phyloP scores from a whole-genome alignment of 2,888 invertebrate species.

The Lumbricus terrestris region DNA sequence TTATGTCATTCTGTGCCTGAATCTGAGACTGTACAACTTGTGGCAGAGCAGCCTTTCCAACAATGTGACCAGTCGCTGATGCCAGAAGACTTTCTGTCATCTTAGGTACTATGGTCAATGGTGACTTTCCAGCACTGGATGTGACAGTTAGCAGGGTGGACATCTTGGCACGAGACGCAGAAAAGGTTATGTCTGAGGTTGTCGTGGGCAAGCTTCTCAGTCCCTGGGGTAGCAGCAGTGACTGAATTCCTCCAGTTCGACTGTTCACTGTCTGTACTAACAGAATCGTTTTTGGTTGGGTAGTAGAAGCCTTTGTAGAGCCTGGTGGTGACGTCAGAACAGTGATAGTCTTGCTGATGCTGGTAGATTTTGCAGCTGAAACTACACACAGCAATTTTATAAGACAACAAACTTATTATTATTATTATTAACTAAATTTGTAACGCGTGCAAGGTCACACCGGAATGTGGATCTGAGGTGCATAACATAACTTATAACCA shows the following conservation, averaged over 20 bases:
- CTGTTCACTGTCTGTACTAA: background rate
- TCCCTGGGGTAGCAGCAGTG: background rate
- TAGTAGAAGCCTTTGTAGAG: background rate
- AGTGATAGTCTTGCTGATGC: background rate
- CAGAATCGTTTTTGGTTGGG: background rate
- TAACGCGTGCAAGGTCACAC: too few relatives aligned
- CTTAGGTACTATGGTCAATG: background rate
- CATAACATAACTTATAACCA: too few relatives aligned
- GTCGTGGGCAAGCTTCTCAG: background rate
- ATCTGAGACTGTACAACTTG: background rate
- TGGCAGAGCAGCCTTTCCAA: background rate
- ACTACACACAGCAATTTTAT: background rate
- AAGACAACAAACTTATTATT: too few relatives aligned
- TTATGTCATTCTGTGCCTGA: constrained; percentile 11
- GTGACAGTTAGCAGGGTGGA: background rate
- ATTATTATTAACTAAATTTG: too few relatives aligned
- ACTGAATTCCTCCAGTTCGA: constrained; percentile 14
- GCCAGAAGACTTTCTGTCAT: constrained; percentile 8
- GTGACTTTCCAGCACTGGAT: background rate
- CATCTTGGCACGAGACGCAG: background rate
- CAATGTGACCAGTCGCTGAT: background rate
- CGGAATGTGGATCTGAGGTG: too few relatives aligned
- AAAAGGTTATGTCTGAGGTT: background rate
- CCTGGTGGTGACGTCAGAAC: background rate
- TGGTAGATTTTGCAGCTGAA: constrained; percentile 9